Evolutionary conservation across 1,140 invertebrate species (phyloP), one percentile per base, ranked within the genome.

Genomic region (Bemisia tabaci): DNA sequence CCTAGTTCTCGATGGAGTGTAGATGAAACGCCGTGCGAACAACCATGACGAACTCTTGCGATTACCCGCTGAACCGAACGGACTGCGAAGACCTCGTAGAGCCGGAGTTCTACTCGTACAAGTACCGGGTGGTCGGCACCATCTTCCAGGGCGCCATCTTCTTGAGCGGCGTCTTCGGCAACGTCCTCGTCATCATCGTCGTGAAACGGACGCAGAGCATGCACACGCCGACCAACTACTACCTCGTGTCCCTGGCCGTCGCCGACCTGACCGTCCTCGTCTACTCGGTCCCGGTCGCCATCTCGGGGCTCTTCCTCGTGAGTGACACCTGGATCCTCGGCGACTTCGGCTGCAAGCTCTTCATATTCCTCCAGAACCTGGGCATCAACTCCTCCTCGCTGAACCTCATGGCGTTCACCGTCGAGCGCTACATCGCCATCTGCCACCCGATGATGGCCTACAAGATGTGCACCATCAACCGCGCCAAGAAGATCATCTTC

Each of bases 371-470:
- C 2, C 84, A 86, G 70, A 83, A 86, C 74, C 74, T 87, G 12
- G 87, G 86, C 1, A 85, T 89, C 67, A 88, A 89, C 73, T 83
- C 81, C 22, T 85, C 84, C 0, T 83, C 84, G 0, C 74, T 87
- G 25, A 84, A 82, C 26, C 82, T 86, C 33, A 82, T 85, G 22
- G 85, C 85, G 0, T 87, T 87, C 75, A 87, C 86, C 1, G 75
- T 85, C 12, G 87, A 90, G 75, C 74, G 88, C 2, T 90, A 88
- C 74, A 74, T 88, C 1, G 87, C 86, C 22, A 87, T 89, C 59
- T 87, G 86, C 73, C 83, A 87, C 72, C 87, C 87, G 2, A 78
- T 86, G 64, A 75, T 76, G 68, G 70, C 73, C 2, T 73, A 73
- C 64, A 70, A 70, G 27, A 67, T 78, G 72, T 79, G 77, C 12